These are phyloP conservation scores for Tachysurus vachellii DNA, from an alignment of 2,113 vertebrate genomes.

Conservation along the genomic window DNA sequence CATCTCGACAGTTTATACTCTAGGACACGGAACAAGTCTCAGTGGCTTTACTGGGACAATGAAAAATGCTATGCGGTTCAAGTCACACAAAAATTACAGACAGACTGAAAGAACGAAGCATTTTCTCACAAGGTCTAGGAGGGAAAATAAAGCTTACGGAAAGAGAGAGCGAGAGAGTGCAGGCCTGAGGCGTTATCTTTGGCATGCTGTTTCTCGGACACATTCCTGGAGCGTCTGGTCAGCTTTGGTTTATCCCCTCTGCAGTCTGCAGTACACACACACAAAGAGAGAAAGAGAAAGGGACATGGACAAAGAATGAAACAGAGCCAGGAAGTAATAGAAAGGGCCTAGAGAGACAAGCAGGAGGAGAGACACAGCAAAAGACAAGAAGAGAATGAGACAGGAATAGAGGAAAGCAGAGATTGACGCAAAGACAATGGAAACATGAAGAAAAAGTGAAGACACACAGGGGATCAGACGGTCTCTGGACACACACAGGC, in stretches of 20 bases:
- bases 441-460: slow-evolving; percentile 38
- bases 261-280: slow-evolving; percentile 16
- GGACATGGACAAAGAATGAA: slow-evolving; percentile 25
- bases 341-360: background rate
- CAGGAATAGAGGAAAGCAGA: background rate
- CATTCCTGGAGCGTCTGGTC: slow-evolving; percentile 53
- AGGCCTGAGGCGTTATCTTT: slow-evolving; percentile 50
- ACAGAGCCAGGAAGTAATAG: slow-evolving; percentile 39
- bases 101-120: background rate
- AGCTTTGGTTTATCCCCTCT: slow-evolving; percentile 48
- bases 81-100: background rate
- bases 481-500: background rate
- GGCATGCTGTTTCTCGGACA: slow-evolving; percentile 47
- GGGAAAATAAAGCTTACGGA: background rate
- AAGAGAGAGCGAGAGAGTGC: slow-evolving; percentile 22
- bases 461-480: background rate
- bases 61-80: background rate
- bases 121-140: background rate
- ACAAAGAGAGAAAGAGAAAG: background rate
- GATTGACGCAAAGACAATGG: background rate
- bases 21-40: background rate
- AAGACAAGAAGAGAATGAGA: background rate
- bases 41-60: background rate
- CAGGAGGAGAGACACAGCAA: background rate
- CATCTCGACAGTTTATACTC: background rate